Evolutionary conservation across 2,113 vertebrate genomes (phyloP).

Genomic region (Cynopterus brachyotis): DNA sequence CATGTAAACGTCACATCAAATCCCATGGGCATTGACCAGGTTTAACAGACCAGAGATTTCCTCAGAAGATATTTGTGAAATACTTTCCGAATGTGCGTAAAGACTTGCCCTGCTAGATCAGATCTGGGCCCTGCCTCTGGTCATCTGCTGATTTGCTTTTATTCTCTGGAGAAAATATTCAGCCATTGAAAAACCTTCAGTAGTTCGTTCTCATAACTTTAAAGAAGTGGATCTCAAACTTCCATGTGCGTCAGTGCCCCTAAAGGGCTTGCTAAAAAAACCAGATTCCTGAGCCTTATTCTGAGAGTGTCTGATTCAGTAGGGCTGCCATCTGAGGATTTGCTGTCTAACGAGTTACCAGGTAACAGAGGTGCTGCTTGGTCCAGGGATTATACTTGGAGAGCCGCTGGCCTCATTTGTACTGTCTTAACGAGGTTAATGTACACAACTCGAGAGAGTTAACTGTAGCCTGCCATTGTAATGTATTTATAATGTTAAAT

Average conservation of each 20-base stretch:
- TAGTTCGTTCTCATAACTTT: neutral
- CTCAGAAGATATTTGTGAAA: slow-evolving; percentile 12
- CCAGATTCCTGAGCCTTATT: neutral
- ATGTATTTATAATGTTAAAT: neutral
- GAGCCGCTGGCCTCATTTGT: neutral
- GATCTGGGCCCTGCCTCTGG: neutral
- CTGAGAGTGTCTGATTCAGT: neutral
- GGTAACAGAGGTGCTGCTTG: neutral
- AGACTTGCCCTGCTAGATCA: neutral
- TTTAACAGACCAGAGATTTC: neutral
- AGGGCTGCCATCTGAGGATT: neutral
- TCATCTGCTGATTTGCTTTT: neutral
- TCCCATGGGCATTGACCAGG: neutral
- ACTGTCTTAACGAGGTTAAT: neutral
- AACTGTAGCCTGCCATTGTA: neutral
- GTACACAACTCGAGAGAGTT: neutral
- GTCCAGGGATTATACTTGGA: neutral
- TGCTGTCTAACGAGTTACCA: neutral
- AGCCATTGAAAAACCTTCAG: neutral
- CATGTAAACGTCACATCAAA: slow-evolving; percentile 30
- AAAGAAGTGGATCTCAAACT: neutral
- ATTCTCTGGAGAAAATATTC: neutral
- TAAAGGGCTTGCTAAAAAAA: neutral
- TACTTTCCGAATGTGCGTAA: neutral
- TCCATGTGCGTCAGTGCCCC: neutral